Percentiles rank a stretch among this genome's conserved stretches.
Conservation (phyloP, 2,888 invertebrate genomes). For the Drosophila falleni region DNA sequence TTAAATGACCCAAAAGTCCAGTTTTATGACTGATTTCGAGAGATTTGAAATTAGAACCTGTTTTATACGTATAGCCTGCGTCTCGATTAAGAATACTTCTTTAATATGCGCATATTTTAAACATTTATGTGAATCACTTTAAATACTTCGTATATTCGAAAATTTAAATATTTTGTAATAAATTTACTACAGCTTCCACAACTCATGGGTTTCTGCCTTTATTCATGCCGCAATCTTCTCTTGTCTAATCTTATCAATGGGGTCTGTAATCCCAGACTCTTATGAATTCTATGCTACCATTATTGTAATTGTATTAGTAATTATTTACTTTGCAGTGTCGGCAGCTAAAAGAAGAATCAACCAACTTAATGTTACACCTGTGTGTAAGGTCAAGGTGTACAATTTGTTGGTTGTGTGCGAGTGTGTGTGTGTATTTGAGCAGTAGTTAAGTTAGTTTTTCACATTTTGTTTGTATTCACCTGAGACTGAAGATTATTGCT, state of each 20-base stretch:
- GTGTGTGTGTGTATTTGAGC: slow-evolving; percentile 10
- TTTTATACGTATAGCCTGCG: slow-evolving; percentile 12
- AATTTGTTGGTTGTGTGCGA: slow-evolving; percentile 12
- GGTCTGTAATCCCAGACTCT: slow-evolving; percentile 4
- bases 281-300: slow-evolving; percentile 16
- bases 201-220: not conserved
- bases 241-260: slow-evolving; percentile 47
- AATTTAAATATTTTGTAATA: slow-evolving; percentile 12
- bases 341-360: slow-evolving; percentile 21
- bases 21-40: not conserved
- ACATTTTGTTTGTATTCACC: slow-evolving; percentile 10
- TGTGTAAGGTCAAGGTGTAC: slow-evolving; percentile 53
- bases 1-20: slow-evolving; percentile 16
- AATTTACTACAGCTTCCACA: slow-evolving; percentile 20
- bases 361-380: slow-evolving; percentile 42
- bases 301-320: slow-evolving; percentile 31
- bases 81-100: not conserved
- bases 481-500: slow-evolving; percentile 13
- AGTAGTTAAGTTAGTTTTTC: slow-evolving; percentile 28
- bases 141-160: not conserved
- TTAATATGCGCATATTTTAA: slow-evolving; percentile 26
- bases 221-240: slow-evolving; percentile 15
- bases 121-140: not conserved
- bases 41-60: slow-evolving; percentile 17
- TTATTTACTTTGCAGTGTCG: slow-evolving; percentile 42